phyloP scores from a whole-genome alignment of 2,797 vertebrate species.

The Lophius americanus region DNA sequence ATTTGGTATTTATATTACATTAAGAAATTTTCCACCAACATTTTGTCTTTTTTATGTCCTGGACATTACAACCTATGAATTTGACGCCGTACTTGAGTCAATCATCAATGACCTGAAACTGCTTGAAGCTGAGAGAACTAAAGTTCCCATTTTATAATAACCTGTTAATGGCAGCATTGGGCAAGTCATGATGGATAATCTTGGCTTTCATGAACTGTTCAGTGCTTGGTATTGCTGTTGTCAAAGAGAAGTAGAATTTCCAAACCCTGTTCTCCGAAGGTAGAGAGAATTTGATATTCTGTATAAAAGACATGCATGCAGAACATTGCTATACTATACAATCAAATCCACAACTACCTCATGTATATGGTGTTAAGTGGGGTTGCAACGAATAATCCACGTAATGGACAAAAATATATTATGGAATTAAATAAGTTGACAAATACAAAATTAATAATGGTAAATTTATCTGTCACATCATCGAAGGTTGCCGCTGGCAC shows the following conservation, averaged over 20 bases:
- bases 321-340: constrained; percentile 31
- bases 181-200: background rate
- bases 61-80: constrained; percentile 26
- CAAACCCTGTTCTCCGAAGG: background rate
- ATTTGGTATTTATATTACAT: constrained; percentile 25
- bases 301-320: background rate
- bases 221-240: background rate
- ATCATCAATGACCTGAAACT: constrained; percentile 13
- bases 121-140: constrained; percentile 31
- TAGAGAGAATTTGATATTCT: background rate
- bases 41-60: constrained; percentile 28
- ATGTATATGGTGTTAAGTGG: constrained; percentile 29
- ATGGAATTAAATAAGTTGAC: too few species aligned
- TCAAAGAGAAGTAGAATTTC: constrained; percentile 5
- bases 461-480: too few species aligned
- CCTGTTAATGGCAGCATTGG: constrained; percentile 8
- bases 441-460: too few species aligned
- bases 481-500: too few species aligned
- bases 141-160: constrained; percentile 16
- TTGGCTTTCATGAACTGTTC: background rate
- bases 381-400: constrained; percentile 4
- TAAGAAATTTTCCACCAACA: constrained; percentile 12
- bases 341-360: constrained; percentile 28
- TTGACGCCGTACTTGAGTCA: constrained; percentile 20
- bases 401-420: background rate